Base-by-base conservation (phyloP, 2,113 vertebrate species). In the Podarcis muralis region DNA sequence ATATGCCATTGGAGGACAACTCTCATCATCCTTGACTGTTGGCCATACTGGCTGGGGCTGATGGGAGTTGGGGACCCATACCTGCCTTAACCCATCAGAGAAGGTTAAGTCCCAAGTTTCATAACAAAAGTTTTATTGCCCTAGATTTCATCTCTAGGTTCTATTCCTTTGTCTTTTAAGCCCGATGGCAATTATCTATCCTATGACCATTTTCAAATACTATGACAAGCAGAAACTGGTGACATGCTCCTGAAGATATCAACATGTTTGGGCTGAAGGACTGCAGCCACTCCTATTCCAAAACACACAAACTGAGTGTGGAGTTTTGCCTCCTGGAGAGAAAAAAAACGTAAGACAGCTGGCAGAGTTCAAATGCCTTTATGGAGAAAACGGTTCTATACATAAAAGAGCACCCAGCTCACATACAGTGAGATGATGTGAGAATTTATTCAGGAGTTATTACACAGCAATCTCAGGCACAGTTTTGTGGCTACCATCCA, bases 401-500 rank as follows among this genome's bases (percentile, higher is more conserved):
- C 15, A 8, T 37, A 35, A 37, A 37, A 11, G 8, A 35, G 30
- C 23, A 20, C 27, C 40, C 40, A 32, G 4, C 79, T 88, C 65
- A 48, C 79, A 74, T 20, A 74, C 13, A 20, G 89, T 88, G 90
- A 90, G 88, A 95, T 90, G 82, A 89, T 93, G 94, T 72, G 83
- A 88, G 92, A 83, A 90, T 95, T 96, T 95, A 92, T 95, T 95
- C 66, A 65, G 91, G 89, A 93, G 87, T 90, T 96, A 94, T 93
- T 96, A 89, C 90, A 84, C 0, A 23, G 87, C 12, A 84, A 87
- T 90, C 91, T 87, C 78, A 35, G 90, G 90, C 78, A 87, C 59
- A 83, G 76, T 82, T 68, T 88, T 81, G 90, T 92, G 86, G 87
- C 59, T 62, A 90, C 92, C 0, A 0, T 72, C 90, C 59, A 0